phyloP scores from a whole-genome alignment of 2,797 vertebrate genomes.

The Antennarius maculatus region DNA sequence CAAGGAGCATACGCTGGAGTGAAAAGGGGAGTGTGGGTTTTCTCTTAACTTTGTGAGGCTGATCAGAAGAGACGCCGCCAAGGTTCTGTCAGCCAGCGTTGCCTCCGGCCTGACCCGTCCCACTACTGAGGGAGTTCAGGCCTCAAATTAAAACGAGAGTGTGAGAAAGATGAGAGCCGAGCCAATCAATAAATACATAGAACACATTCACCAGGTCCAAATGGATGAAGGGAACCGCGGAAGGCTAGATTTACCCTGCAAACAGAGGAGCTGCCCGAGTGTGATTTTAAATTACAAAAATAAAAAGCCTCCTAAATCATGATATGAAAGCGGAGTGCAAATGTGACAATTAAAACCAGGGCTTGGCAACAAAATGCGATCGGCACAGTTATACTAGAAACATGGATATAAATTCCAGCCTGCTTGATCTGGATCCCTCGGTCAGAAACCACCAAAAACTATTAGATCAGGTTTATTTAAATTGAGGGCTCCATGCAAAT shows the following conservation, averaged over 20 bases:
- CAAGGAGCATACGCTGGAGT: constrained; percentile 26
- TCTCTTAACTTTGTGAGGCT: constrained; percentile 64
- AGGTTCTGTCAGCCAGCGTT: constrained; percentile 53
- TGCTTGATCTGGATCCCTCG: constrained; percentile 59
- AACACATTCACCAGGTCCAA: constrained; percentile 60
- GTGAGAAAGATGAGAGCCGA: constrained; percentile 74
- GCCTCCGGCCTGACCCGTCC: constrained; percentile 43
- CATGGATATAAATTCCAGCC: constrained; percentile 69
- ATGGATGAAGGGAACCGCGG: constrained; percentile 46
- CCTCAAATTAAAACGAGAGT: constrained; percentile 71
- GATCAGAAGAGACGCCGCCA: constrained; percentile 65
- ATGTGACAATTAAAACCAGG: constrained; percentile 76
- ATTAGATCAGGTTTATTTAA: constrained; percentile 46
- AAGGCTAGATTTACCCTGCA: constrained; percentile 61
- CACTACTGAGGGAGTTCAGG: constrained; percentile 28
- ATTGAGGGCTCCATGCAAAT: constrained; percentile 28
- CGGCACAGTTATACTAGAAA: constrained; percentile 76
- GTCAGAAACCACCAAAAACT: constrained; percentile 71
- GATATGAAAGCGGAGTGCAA: constrained; percentile 76
- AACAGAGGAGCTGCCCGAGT: constrained; percentile 52
- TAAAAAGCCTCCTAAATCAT: constrained; percentile 82
- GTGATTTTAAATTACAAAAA: constrained; percentile 77
- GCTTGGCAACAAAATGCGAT: constrained; percentile 61
- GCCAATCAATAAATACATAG: constrained; percentile 75
- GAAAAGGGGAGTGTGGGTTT: constrained; percentile 43